Conservation (phyloP, 2,888 invertebrate species). For the Morpho deidamia region DNA sequence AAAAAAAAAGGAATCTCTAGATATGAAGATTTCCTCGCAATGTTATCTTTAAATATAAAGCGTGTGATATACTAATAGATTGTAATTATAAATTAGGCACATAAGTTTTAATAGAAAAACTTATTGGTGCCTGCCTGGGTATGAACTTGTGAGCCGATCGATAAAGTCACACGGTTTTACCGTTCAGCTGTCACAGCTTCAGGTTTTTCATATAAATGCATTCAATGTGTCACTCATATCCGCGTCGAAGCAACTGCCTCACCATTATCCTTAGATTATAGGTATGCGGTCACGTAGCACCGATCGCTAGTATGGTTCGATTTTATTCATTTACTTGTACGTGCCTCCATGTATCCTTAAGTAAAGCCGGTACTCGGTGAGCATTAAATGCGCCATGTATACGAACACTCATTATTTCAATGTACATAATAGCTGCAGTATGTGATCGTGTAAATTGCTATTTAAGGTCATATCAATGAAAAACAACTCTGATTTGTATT, state of each 20-base stretch:
- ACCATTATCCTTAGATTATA: slow-evolving; percentile 39
- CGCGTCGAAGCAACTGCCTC: slow-evolving; percentile 24
- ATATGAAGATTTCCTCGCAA: too few relatives aligned
- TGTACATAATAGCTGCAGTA: slow-evolving; percentile 35
- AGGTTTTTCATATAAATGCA: slow-evolving; percentile 14
- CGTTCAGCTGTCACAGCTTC: too few relatives aligned
- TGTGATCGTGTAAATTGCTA: slow-evolving; percentile 41
- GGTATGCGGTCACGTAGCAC: slow-evolving; percentile 47
- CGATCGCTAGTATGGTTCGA: slow-evolving; percentile 35
- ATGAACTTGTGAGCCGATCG: too few relatives aligned
- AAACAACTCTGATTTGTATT: too few relatives aligned
- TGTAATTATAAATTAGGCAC: too few relatives aligned
- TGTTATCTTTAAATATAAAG: too few relatives aligned
- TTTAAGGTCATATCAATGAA: slow-evolving; percentile 30
- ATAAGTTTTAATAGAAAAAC: too few relatives aligned
- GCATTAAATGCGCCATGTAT: slow-evolving; percentile 41
- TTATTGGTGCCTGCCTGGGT: too few relatives aligned
- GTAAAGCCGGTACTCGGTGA: slow-evolving; percentile 24
- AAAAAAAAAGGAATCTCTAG: too few relatives aligned
- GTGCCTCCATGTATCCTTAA: slow-evolving; percentile 38
- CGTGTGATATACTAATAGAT: too few relatives aligned
- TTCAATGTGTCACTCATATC: slow-evolving; percentile 26
- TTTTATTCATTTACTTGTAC: slow-evolving; percentile 52
- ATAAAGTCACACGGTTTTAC: too few relatives aligned
- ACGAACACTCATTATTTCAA: slow-evolving; percentile 36